Evolutionary conservation across 2,888 invertebrate species (phyloP).

Genomic region (Ischnura elegans): DNA sequence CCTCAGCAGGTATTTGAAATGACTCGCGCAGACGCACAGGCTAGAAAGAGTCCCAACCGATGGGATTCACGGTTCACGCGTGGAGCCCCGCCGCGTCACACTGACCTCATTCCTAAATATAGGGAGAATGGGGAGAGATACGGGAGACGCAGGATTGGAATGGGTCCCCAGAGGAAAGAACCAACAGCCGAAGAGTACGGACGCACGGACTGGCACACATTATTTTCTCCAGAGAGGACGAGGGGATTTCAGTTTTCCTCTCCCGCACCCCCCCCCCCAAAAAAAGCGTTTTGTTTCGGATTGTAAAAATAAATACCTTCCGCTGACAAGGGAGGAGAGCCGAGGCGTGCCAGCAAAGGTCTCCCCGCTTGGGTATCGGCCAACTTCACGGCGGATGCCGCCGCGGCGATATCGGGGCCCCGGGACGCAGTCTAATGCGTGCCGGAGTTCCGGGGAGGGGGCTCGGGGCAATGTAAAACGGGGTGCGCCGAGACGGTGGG

Average conservation of each 20-base stretch:
- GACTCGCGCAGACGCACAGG: no score
- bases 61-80: slow-evolving; percentile 8
- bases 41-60: neutral
- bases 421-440: neutral
- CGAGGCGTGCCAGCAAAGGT: neutral
- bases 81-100: neutral
- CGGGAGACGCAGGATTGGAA: neutral
- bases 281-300: neutral
- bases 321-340: slow-evolving; percentile 25
- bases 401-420: neutral
- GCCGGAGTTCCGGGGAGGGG: neutral
- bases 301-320: slow-evolving; percentile 31
- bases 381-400: neutral
- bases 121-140: neutral
- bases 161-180: neutral
- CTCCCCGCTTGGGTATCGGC: slow-evolving; percentile 22
- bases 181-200: neutral
- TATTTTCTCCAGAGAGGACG: neutral
- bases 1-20: no score
- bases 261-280: neutral
- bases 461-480: neutral
- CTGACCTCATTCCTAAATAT: slow-evolving; percentile 26
- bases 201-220: neutral
- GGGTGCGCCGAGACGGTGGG: neutral
- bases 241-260: neutral